phyloP scores from a whole-genome alignment of 2,113 vertebrate genomes.

The Sphaerodactylus townsendi region DNA sequence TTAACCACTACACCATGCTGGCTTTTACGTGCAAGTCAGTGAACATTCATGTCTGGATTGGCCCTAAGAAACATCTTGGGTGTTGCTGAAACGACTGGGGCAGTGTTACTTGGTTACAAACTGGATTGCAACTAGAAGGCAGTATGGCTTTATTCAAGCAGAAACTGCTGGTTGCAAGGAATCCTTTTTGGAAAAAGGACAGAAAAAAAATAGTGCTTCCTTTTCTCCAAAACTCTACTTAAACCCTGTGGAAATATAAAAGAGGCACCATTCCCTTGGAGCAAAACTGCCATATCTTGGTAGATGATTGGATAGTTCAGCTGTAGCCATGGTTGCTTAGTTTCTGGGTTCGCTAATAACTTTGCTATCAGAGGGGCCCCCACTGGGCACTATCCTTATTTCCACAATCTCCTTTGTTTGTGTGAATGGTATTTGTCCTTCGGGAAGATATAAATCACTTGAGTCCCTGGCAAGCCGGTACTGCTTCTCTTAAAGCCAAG shows the following conservation, averaged over 20 bases:
- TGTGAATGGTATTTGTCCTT: background rate
- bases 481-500: conserved; percentile 34
- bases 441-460: conserved; percentile 36
- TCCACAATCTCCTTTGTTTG: conserved; percentile 40
- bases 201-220: background rate
- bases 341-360: background rate
- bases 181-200: background rate
- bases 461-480: conserved; percentile 36
- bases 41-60: background rate
- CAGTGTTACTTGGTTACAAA: background rate
- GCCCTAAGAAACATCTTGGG: background rate
- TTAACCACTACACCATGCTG: too few relatives aligned
- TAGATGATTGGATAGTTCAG: background rate
- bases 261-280: background rate
- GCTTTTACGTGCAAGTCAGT: background rate
- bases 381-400: conserved; percentile 32
- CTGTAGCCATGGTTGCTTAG: background rate
- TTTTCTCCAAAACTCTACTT: background rate
- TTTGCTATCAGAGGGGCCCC: background rate
- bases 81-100: background rate
- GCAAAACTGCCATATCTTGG: background rate
- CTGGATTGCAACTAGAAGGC: background rate
- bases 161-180: background rate
- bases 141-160: conserved; percentile 24
- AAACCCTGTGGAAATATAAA: background rate